Evolutionary conservation across 2,797 vertebrate species (phyloP).

Genomic region (Spinibarbus caldwelli): DNA sequence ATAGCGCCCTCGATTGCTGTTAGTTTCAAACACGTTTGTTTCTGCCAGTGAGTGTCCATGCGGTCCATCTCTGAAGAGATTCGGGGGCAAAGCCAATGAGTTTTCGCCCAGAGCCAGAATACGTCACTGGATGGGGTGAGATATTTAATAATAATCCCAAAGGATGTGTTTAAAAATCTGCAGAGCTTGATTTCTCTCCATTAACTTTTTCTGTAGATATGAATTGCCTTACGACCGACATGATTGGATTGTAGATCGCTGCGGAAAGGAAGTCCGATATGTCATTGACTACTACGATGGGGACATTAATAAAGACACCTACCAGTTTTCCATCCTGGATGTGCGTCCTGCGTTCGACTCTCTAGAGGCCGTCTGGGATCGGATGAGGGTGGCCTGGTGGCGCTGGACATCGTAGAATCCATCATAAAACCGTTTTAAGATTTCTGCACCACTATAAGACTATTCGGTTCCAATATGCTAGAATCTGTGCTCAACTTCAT

Average conservation of each 20-base stretch:
- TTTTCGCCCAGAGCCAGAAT: slow-evolving; percentile 91
- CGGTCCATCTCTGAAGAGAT: slow-evolving; percentile 89
- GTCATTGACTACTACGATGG: slow-evolving; percentile 98
- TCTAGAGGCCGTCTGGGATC: slow-evolving; percentile 90
- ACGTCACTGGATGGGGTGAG: slow-evolving; percentile 96
- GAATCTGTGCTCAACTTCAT: not conserved
- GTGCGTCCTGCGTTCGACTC: slow-evolving; percentile 95
- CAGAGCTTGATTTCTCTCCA: not conserved
- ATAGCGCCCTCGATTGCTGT: not conserved
- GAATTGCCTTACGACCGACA: slow-evolving; percentile 96
- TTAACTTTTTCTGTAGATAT: slow-evolving; percentile 76
- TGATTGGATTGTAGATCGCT: slow-evolving; percentile 94
- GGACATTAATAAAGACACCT: slow-evolving; percentile 82
- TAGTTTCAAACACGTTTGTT: not conserved
- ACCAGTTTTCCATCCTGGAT: slow-evolving; percentile 92
- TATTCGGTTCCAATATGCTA: not conserved
- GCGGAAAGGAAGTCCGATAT: slow-evolving; percentile 92
- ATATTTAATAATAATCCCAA: not conserved
- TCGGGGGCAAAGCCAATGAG: slow-evolving; percentile 94
- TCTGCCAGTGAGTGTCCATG: slow-evolving; percentile 90
- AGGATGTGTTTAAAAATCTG: not conserved
- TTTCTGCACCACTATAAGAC: slow-evolving; percentile 4
- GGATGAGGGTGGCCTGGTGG: slow-evolving; percentile 96
- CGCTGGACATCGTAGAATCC: slow-evolving; percentile 88
- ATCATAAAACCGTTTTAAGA: not conserved